Evolutionary conservation across 2,888 invertebrate genomes (phyloP), one percentile per base, ranked within the genome.

Genomic region (Mamestra brassicae): DNA sequence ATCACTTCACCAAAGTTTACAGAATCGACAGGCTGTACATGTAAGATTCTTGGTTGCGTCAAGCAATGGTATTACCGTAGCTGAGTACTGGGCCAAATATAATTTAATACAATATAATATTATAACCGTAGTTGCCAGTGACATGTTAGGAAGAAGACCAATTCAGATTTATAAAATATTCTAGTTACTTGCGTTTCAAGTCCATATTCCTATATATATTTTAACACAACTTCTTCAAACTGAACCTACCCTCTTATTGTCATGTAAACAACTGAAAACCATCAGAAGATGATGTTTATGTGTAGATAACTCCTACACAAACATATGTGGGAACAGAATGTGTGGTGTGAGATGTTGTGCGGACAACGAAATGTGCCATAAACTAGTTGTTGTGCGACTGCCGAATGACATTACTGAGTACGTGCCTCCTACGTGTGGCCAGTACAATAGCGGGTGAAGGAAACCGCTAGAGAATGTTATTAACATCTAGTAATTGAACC

Each of bases 331-430:
- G 67, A 85, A 70, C 57, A 36, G 17, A 57, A 26, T 26, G 64
- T 62, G 78, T 72, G 68, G 73, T 84, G 85, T 87, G 85, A 87
- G 89, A 85, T 88, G 84, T 87, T 84, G 87, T 81, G 86, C 75
- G 86, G 85, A 88, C 89, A 91, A 89, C 90, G 86, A 91, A 92
- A 91, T 89, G 89, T 80, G 89, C 89, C 94, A 92, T 95, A 95
- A 95, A 96, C 93, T 93, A 94, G 94, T 92, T 93, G 94, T 94
- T 93, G 92, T 93, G 90, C 81, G 89, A 90, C 91, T 92, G 91
- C 93, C 92, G 92, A 95, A 95, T 95, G 95, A 95, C 95, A 95
- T 95, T 95, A 95, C 93, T 84, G 91, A 87, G 89, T 91, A 95
- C 95, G 95, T 95, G 94, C 89, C 89, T 86, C 82, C 81, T 60